Base-by-base conservation (phyloP, 2,888 invertebrate genomes). In the Melipona bicolor region DNA sequence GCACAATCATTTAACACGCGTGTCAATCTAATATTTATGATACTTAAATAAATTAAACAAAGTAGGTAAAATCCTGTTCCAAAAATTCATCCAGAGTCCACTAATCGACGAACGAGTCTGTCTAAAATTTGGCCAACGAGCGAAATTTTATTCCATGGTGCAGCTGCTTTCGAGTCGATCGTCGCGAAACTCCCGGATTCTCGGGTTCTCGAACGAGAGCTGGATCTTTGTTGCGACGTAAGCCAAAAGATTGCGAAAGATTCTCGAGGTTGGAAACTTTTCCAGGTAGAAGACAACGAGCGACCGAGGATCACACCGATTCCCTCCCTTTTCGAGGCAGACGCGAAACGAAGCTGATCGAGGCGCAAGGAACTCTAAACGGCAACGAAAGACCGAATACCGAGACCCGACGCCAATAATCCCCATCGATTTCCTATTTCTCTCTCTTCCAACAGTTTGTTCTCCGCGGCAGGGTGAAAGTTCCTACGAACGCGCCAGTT, bases 341-440 rank as follows among this genome's bases (percentile, higher is more conserved):
- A 54, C 36, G 67, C 67, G 68, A 70, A 73, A 21, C 62, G 62
- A 21, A 64, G 32, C 62, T 19, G 61, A 61, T 61, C 61, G 19
- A 27, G 19, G 72, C 52, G 74, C 69, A 78, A 86, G 80, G 84
- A 88, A 86, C 80, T 32, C 79, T 84, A 86, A 86, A 86, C 84
- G 83, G 88, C 88, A 81, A 87, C 84, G 86, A 84, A 84, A 82
- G 79, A 80, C 59, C 80, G 86, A 61, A 84, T 81, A 78, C 78
- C 81, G 81, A 84, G 80, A 81, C 82, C 84, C 86, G 84, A 86
- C 75, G 86, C 84, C 72, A 84, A 87, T 88, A 86, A 88, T 88
- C 82, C 81, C 73, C 62, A 79, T 73, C 79, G 62, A 72, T 65
- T 69, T 72, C 69, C 32, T 32, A 15, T 24, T 6, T 4, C 13